Evolutionary conservation across 2,113 vertebrate genomes (phyloP), one percentile per base, ranked within the genome.

Genomic region (Astur gentilis): DNA sequence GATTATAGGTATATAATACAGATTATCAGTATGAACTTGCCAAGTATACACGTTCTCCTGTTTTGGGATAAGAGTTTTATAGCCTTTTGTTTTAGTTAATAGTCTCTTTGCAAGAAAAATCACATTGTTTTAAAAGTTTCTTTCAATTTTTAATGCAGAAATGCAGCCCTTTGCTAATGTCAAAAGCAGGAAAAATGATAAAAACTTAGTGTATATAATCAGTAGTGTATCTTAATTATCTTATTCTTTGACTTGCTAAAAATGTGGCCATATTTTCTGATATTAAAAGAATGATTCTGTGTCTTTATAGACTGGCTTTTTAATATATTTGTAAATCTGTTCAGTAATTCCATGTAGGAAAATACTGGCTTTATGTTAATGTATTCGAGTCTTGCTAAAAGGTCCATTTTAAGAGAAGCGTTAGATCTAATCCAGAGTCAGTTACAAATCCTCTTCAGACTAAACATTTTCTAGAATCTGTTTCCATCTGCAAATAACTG

Each of bases 1-100:
- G 23, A 11, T 77, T 72, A 15, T 58, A 50, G 20, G 8, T 38
- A 8, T 61, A 20, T 79, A 45, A 20, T 45, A 61, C 2, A 44
- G 23, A 11, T 77, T 72, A 15, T 58, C 17, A 52, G 6, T 58
- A 34, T 36, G n/a, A 73, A 45, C 3, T 47, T 61, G 16, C 7
- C 32, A 42, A 75, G 44, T 54, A 38, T 6, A 16, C 15, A 0
- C 16, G 2, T 66, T 73, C 9, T 67, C 0, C 5, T 2, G 9
- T 62, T 83, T 58, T 31, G 13, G 58, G 3, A 3, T 70, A 70
- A 54, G 64, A 49, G 3, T 55, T 79, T 45, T 47, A 5, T 38
- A 60, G n/a, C 25, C 7, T 64, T 62, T 91, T 62, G 23, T 57
- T 91, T 79, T 71, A 42, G 29, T 54, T 73, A 6, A 11, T 16